Conservation (phyloP, 2,113 vertebrate genomes). For the Apodemus speciosus region DNA sequence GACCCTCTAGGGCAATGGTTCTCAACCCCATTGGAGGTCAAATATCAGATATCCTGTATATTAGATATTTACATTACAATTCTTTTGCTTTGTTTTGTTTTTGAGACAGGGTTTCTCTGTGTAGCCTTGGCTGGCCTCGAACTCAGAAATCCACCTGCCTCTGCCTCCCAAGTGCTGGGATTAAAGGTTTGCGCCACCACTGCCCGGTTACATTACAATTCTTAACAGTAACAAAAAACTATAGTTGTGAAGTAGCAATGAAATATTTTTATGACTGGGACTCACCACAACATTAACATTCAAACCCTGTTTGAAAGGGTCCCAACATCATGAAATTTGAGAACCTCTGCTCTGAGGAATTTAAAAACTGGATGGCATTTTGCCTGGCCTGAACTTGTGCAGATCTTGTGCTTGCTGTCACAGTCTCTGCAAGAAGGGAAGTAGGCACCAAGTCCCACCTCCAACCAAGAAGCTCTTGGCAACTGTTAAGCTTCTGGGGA, state of each 20-base stretch:
- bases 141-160: too few species aligned
- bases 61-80: neutral
- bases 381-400: neutral
- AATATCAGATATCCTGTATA: too few species aligned
- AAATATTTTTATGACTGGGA: neutral
- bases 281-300: neutral
- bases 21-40: neutral
- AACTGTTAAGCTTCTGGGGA: too few species aligned
- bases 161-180: too few species aligned
- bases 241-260: neutral
- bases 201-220: neutral
- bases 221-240: neutral
- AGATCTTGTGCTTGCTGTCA: neutral
- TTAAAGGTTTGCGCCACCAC: too few species aligned
- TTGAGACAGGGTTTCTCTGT: too few species aligned
- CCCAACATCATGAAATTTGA: neutral
- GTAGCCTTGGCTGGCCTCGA: too few species aligned
- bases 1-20: neutral
- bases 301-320: too few species aligned
- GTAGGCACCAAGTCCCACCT: neutral
- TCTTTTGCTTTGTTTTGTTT: neutral
- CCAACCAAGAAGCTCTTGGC: neutral
- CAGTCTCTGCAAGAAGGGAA: neutral
- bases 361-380: neutral
- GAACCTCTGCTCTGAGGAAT: neutral